Evolutionary conservation across 2,113 vertebrate genomes (phyloP).

Genomic region (Sclerurus mexicanus): DNA sequence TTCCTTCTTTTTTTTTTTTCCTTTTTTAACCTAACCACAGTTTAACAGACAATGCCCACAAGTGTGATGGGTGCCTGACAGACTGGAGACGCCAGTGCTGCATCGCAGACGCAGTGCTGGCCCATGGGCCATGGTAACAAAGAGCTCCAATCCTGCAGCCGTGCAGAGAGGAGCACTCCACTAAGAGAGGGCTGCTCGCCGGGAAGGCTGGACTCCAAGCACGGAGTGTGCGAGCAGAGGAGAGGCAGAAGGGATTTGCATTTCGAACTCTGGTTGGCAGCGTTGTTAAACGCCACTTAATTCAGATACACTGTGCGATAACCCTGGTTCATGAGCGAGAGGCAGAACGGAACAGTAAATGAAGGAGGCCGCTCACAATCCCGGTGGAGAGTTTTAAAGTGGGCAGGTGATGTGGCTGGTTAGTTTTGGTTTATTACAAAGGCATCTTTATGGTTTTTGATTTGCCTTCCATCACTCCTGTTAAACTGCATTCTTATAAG

Average conservation of each 20-base stretch:
- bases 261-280: not conserved
- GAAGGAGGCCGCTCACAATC: not conserved
- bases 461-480: not conserved
- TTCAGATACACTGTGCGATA: not conserved
- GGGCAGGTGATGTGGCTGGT: slow-evolving; percentile 12
- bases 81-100: not conserved
- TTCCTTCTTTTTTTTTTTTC: too few species aligned
- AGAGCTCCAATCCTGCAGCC: slow-evolving; percentile 9
- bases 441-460: slow-evolving; percentile 19
- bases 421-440: slow-evolving; percentile 41
- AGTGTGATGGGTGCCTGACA: not conserved
- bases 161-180: not conserved
- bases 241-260: not conserved
- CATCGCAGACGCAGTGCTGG: not conserved
- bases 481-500: not conserved
- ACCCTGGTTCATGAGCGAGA: not conserved
- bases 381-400: not conserved
- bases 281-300: not conserved
- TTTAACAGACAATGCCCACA: not conserved
- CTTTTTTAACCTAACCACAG: not conserved
- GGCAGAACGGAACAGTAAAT: not conserved
- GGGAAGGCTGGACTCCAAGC: not conserved
- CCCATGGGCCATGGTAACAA: slow-evolving; percentile 17
- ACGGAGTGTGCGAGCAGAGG: not conserved
- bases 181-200: not conserved